Base-by-base conservation (phyloP, 1,140 invertebrate genomes). In the Brachystomella parvula region DNA sequence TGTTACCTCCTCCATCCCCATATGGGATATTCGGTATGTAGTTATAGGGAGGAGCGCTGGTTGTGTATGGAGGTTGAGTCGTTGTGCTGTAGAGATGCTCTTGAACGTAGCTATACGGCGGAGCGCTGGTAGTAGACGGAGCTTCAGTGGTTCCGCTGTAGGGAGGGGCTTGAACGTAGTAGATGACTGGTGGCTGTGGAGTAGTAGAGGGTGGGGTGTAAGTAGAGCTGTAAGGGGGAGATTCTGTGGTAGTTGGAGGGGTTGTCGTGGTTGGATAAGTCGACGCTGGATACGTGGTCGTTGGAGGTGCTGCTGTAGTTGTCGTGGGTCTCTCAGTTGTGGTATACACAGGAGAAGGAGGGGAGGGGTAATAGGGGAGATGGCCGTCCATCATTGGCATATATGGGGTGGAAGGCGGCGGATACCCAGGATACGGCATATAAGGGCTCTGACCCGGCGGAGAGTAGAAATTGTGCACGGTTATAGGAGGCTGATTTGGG, bases 111-210 rank as follows among this genome's bases (percentile, higher is more conserved):
- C 6, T 24, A 26, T 53, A 24, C 24, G 21, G 3, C 24, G 12
- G 12, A 26, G 9, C 6, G 49, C 12, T 24, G 49, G 49, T 24
- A 6, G 49, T 15, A 6, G 9, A 6, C 24, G 49, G 49, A 15
- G 21, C 15, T 53, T 12, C 3, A 53, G 9, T 26, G 15, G 24
- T 9, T 15, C 6, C 12, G 12, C 12, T 6, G 24, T 15, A 26
- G n/a, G 49, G 49, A 17, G 49, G 12, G 49, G 49, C 49, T 6
- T 53, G 49, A 26, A 53, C 24, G 24, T 53, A 53, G 49, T 53
- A 53, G 24, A 53, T 53, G 9, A 53, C 24, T 6, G 49, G 49
- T 6, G 49, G 12, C 12, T 53, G 24, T 24, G 49, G 9, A 26
- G 49, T 19, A 53, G 49, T 53, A 53, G 49, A 19, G 24, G 49